phyloP scores from a whole-genome alignment of 2,888 invertebrate genomes.

The Heterodera filipjevi region DNA sequence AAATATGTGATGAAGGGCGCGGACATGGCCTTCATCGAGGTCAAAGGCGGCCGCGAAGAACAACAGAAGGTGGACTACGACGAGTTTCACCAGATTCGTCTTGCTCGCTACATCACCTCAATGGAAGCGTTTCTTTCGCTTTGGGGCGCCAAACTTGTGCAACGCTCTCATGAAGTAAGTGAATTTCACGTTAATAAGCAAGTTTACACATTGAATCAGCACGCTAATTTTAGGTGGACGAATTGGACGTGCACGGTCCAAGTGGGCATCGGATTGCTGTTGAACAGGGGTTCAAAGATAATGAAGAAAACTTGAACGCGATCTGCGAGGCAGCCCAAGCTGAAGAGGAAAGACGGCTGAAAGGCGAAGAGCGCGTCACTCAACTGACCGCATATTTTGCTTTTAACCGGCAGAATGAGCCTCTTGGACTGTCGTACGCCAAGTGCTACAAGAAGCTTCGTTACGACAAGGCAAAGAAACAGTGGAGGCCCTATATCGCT shows the following conservation, averaged over 20 bases:
- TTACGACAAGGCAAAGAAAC: background rate
- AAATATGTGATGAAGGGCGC: constrained; percentile 7
- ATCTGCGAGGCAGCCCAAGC: background rate
- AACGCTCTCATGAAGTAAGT: background rate
- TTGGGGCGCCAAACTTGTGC: background rate
- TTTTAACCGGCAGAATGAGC: background rate
- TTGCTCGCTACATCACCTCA: constrained; percentile 15
- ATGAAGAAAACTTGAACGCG: background rate
- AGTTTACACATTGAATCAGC: too few relatives aligned
- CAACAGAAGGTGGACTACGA: constrained; percentile 11
- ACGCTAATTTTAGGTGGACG: constrained; percentile 12
- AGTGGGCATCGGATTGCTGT: constrained; percentile 13
- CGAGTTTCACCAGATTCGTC: constrained; percentile 9
- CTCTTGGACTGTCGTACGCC: background rate
- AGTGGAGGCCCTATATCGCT: background rate
- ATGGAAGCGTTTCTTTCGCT: constrained; percentile 18
- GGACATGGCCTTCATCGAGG: constrained; percentile 10
- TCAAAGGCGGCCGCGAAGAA: background rate
- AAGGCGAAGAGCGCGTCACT: constrained; percentile 6
- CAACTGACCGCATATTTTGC: constrained; percentile 5
- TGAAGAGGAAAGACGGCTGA: background rate
- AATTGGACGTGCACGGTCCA: constrained; percentile 11
- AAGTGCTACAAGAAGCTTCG: background rate
- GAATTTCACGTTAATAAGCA: background rate
- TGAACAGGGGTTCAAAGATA: background rate